A percentile compares a stretch with the other conserved stretches of the same genome.
phyloP scores from a whole-genome alignment of 1,140 invertebrate species.

The Pseudobourletiella spinata region DNA sequence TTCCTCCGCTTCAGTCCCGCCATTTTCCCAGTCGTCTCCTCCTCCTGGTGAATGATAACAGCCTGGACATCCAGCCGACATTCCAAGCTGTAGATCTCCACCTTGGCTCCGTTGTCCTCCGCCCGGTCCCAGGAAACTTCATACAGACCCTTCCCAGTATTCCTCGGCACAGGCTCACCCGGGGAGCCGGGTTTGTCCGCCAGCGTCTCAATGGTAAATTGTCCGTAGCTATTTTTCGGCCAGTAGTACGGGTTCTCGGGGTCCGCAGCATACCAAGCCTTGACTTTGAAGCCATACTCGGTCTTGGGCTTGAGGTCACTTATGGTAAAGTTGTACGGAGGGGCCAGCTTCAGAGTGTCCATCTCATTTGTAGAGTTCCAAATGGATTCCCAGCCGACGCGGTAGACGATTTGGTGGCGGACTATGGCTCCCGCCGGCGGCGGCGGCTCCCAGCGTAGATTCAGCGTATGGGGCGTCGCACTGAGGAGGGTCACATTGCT shows the following conservation, averaged over 20 bases:
- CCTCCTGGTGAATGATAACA: too few species aligned
- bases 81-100: constrained; percentile 53
- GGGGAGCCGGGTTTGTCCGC: constrained; percentile 58
- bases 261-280: constrained; percentile 53
- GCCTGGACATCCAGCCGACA: constrained; percentile 32
- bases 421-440: constrained; percentile 33
- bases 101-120: constrained; percentile 53
- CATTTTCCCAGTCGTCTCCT: neutral
- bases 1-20: neutral
- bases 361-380: constrained; percentile 24
- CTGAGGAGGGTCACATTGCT: constrained; percentile 49
- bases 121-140: constrained; percentile 63
- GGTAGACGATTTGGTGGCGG: constrained; percentile 26
- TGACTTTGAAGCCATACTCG: constrained; percentile 61
- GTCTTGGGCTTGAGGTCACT: constrained; percentile 56
- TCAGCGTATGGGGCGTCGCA: constrained; percentile 49
- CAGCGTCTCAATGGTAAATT: constrained; percentile 52
- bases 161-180: constrained; percentile 54
- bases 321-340: constrained; percentile 23
- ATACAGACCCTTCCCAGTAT: constrained; percentile 54
- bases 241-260: constrained; percentile 53
- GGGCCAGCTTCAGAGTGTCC: constrained; percentile 27
- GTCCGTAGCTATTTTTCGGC: constrained; percentile 44
- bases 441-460: constrained; percentile 53
- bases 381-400: constrained; percentile 6